Base-by-base conservation (phyloP, 2,888 invertebrate species). In the Salpingus planirostris region DNA sequence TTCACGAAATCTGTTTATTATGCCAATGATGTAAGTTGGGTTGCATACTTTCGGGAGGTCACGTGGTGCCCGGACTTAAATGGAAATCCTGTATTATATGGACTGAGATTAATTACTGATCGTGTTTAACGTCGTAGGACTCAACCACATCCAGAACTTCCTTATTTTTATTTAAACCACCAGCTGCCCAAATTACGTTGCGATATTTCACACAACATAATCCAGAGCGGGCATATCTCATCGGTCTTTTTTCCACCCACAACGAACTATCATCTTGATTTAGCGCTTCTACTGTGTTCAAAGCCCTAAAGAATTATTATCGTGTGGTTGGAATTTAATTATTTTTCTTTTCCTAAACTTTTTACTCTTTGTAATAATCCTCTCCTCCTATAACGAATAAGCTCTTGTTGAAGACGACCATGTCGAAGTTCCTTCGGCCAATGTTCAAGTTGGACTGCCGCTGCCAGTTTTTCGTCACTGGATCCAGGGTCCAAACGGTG, bases 151-250 rank as follows among this genome's bases (percentile, higher is more conserved):
- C 70, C 42, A 72, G 69, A 31, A 78, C 65, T 0, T 72, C 70
- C 13, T 67, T 66, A 34, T 69, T 69, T 52, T 69, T 69, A 11
- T 40, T 41, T 5, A 73, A 73, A 73, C 81, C 74, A 21, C 83
- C 83, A 7, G 77, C 80, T 25, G 79, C 76, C 80, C 80, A 81
- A 59, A 83, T 79, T 47, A 73, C 70, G 46, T 76, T 74, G 14
- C 73, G 66, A 57, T 74, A 76, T 50, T 75, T 74, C 27, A 71
- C 65, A 33, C 71, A 68, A 0, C 76, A 77, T 15, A 73, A 66
- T 2, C 79, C 79, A 66, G 76, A 73, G 24, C 78, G 67, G 1
- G 76, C 70, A 6, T 66, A 65, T 13, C 63, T 57, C 72, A 81
- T 70, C 0, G 78, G 60, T 2, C 72, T 64, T 38, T 76, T 69